Evolutionary conservation across 2,888 invertebrate species (phyloP).

Genomic region (Trisateles emortualis): DNA sequence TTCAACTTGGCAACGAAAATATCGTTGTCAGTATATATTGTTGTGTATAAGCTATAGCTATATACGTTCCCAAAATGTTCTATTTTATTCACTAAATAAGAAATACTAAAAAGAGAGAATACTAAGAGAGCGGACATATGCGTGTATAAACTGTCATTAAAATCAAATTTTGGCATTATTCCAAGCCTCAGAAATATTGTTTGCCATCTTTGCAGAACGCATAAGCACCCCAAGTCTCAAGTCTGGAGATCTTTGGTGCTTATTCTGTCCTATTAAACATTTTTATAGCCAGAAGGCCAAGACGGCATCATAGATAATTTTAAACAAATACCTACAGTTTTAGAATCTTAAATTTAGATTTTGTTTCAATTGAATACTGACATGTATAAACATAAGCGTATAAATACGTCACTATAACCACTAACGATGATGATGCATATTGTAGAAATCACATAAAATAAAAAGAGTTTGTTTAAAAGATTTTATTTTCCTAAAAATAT

Average conservation of each 20-base stretch:
- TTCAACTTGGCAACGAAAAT: slow-evolving; percentile 19
- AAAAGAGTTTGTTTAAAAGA: slow-evolving; percentile 19
- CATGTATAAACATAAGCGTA: slow-evolving; percentile 22
- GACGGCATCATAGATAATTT: slow-evolving; percentile 17
- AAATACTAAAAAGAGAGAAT: slow-evolving; percentile 56
- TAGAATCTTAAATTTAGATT: slow-evolving; percentile 13
- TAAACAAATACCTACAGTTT: slow-evolving; percentile 12
- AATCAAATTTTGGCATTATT: slow-evolving; percentile 79
- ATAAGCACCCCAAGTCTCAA: slow-evolving; percentile 53
- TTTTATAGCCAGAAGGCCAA: slow-evolving; percentile 26
- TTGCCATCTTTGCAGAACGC: slow-evolving; percentile 75
- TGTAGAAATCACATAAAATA: slow-evolving; percentile 16
- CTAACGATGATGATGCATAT: slow-evolving; percentile 33
- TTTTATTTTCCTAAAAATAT: slow-evolving; percentile 42
- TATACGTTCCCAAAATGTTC: slow-evolving; percentile 23
- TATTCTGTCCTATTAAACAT: slow-evolving; percentile 54
- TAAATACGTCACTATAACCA: slow-evolving; percentile 34
- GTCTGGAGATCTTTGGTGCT: slow-evolving; percentile 58
- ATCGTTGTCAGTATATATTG: slow-evolving; percentile 4
- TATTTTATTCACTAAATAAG: slow-evolving; percentile 43
- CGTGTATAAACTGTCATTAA: slow-evolving; percentile 82
- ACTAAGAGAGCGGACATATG: slow-evolving; percentile 71
- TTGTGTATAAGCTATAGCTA: slow-evolving; percentile 12
- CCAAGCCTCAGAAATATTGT: slow-evolving; percentile 80
- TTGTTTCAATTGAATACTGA: slow-evolving; percentile 11